Base-by-base conservation (phyloP, 2,797 vertebrate species). In the Lepidocolaptes lacrymiger region DNA sequence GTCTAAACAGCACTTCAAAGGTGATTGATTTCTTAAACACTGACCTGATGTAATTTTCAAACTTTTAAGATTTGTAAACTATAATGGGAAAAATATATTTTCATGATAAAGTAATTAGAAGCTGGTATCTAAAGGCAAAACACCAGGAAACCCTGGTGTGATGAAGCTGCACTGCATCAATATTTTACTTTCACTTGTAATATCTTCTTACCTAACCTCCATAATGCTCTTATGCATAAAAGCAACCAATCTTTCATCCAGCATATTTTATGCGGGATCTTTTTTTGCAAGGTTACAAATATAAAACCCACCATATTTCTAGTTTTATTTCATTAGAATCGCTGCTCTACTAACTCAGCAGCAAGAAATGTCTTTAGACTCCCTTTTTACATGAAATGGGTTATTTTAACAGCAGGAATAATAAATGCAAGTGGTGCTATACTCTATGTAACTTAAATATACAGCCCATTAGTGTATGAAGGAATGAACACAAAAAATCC, bases 341-440 rank as follows among this genome's bases (percentile, higher is more conserved):
- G 63, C 24, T 69, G 28, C 17, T 88, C 14, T 52, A 59, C 73
- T 61, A 72, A 73, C 39, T 67, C 51, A 63, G 39, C 26, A 69
- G 62, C 43, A 89, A 48, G 69, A 79, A 86, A 62, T 27, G 32
- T 56, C 22, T 73, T 85, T 43, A 41, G 49, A 68, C 9, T 24
- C 69, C 61, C 10, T 64, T 91, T 71, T 54, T 69, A 41, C 41
- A 62, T 44, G 30, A 92, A 78, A 6, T 27, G n/a, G 46, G 51
- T 51, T 79, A 88, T 64, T 88, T 89, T 89, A 85, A 89, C 96
- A 93, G 51, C 46, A 77, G 32, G 61, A 93, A 86, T 68, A 95
- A 89, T 74, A 72, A 95, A 79, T 28, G 51, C 44, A 75, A 21
- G 14, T 67, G 64, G 36, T 67, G 17, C n/a, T 91, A 13, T 27